phyloP scores from a whole-genome alignment of 2,888 invertebrate species.

The Tipula lateralis region DNA sequence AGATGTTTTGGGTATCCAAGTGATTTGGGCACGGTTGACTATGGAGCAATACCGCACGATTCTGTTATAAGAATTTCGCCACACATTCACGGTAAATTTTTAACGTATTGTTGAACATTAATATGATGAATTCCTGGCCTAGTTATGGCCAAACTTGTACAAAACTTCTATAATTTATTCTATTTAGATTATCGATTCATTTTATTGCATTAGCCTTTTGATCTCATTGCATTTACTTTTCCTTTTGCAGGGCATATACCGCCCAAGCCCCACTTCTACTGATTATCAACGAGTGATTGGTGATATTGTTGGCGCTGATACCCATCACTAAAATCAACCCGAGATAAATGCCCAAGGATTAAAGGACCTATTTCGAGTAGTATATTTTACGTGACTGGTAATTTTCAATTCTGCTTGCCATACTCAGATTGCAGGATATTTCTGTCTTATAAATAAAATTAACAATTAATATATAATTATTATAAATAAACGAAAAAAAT shows the following conservation, averaged over 20 bases:
- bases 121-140: background rate
- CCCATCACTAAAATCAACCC: background rate
- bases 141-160: background rate
- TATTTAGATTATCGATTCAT: background rate
- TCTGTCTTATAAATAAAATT: background rate
- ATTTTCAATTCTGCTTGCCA: background rate
- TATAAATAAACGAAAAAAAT: background rate
- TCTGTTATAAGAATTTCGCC: background rate
- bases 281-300: background rate
- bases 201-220: background rate
- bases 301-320: background rate
- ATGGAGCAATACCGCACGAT: background rate
- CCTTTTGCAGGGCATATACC: constrained; percentile 6
- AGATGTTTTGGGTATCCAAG: background rate
- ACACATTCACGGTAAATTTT: background rate
- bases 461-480: background rate
- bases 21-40: background rate
- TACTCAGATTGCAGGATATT: background rate
- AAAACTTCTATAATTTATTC: too few species aligned
- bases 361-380: background rate
- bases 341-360: background rate
- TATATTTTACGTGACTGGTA: background rate
- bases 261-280: background rate
- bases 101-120: background rate
- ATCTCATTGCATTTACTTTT: background rate